Base-by-base conservation (phyloP, 2,888 invertebrate genomes). In the Chrysolina oricalcia region DNA sequence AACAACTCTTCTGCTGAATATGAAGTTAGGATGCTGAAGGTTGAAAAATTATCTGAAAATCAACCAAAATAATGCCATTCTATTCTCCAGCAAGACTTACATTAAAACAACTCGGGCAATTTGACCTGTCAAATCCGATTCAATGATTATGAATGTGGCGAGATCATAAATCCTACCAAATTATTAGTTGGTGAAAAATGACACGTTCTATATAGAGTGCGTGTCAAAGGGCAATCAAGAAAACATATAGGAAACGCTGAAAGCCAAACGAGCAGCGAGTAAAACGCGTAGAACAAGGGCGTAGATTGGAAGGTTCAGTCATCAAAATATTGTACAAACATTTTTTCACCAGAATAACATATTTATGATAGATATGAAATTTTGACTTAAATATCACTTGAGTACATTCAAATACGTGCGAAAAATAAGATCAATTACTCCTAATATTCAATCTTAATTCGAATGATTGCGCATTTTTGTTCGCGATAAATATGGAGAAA, bases 141-240 rank as follows among this genome's bases (percentile, higher is more conserved):
- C 68, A 40, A 35, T 40, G 50, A 50, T 68, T 53, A 68, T 56
- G 59, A 56, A 68, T 53, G 53, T 53, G 21, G 17, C 6, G 40
- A 56, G 53, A 19, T 27, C 63, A 68, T 68, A 68, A 73, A 73
- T 73, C 62, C 46, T 43, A 35, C 46, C 50, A 63, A 73, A 62
- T 73, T 68, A 40, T 35, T 66, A 53, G 64, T 68, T 69, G 27
- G 56, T 68, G 71, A 75, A 71, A 75, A 72, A 80, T 79, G 75
- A 77, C 76, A 76, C 73, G 74, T 76, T 72, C 72, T 21, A 70
- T 53, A 68, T 56, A 73, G 73, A 68, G 76, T 80, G 80, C 80
- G 80, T 80, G 80, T 63, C 68, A 72, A 62, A 75, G 73, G 72
- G 76, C 77, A 80, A 80, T 80, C 77, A 78, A 76, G 78, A 72